Base-by-base conservation (phyloP, 2,888 invertebrate genomes). In the Caenorhabditis becei region DNA sequence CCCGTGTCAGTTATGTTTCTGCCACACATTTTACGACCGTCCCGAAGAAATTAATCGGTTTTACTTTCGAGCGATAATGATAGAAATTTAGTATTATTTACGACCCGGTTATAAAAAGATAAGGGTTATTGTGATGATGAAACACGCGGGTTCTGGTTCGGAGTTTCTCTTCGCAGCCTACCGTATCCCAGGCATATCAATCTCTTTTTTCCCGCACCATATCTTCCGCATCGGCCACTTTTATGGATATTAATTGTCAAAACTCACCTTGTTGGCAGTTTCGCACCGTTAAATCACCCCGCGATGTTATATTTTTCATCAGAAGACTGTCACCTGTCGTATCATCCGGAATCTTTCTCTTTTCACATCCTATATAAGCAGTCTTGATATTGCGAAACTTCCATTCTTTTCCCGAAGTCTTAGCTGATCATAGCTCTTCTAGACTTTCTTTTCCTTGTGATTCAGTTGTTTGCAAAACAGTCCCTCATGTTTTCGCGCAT, bases 171-270 rank as follows among this genome's bases (percentile, higher is more conserved):
- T 61, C 53, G 2, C 41, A 26, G 49, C 51, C 61, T 61, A 70
- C 56, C 51, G 51, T 59, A 70, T 69, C 28, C 47, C 18, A 23
- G n/a, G 4, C 51, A 59, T 37, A 69, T 69, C 47, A 56, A 58
- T 67, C 58, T 67, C 32, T 35, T 54, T 62, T 53, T 49, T 47
- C 44, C 32, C 16, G 44, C 26, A 24, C 37, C 41, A 61, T 63
- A 63, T 71, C 70, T 61, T 58, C 61, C 23, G 41, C 41, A 41
- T 5, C 41, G 41, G 2, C 28, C 49, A n/a, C n/a, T 61, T 70
- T 70, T 72, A 72, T 63, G 72, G 72, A 63, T 72, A 72, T 72
- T 63, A 72, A 72, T 63, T 63, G 63, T n/a, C 47, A 47, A 62
- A 72, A 59, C 59, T 54, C 26, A 41, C 41, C 41, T 41, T 41